Percentiles rank a stretch among this genome's conserved stretches.
Evolutionary conservation across 2,888 invertebrate species (phyloP).

Genomic region (Drosophila macrothrix): DNA sequence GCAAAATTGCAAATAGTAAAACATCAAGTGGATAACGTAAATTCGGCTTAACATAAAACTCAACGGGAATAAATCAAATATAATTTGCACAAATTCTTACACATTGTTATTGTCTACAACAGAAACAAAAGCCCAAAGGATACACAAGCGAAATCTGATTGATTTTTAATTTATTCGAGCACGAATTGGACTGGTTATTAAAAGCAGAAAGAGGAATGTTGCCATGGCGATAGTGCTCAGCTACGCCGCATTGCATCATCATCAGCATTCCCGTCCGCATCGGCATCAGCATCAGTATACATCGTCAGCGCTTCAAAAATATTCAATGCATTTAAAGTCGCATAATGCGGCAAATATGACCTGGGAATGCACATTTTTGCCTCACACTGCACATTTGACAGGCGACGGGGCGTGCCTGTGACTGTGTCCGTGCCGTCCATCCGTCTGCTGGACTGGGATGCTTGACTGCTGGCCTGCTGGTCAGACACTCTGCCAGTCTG

Average conservation of each 20-base stretch:
- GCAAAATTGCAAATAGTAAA: background rate
- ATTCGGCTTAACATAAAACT: constrained; percentile 59
- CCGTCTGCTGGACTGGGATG: background rate
- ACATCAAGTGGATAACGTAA: background rate
- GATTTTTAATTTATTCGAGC: constrained; percentile 77
- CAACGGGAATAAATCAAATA: constrained; percentile 69
- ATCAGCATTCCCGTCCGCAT: constrained; percentile 11
- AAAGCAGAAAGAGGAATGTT: constrained; percentile 32
- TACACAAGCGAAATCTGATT: constrained; percentile 28
- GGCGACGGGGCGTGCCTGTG: constrained; percentile 9
- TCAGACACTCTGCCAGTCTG: background rate
- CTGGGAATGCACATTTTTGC: constrained; percentile 8
- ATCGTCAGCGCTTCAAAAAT: constrained; percentile 45
- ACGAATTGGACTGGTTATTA: constrained; percentile 71
- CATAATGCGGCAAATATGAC: constrained; percentile 55
- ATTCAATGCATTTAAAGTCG: constrained; percentile 65
- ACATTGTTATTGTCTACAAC: constrained; percentile 32
- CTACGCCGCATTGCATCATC: constrained; percentile 41
- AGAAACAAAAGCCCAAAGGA: constrained; percentile 25
- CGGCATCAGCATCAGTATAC: constrained; percentile 17
- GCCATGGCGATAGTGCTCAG: constrained; percentile 39
- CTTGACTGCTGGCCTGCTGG: background rate
- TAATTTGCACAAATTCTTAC: constrained; percentile 64
- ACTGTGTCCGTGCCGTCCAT: constrained; percentile 9
- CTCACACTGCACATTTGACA: background rate